Evolutionary conservation across 2,888 invertebrate species (phyloP).

Genomic region (Drosophila basisetae): DNA sequence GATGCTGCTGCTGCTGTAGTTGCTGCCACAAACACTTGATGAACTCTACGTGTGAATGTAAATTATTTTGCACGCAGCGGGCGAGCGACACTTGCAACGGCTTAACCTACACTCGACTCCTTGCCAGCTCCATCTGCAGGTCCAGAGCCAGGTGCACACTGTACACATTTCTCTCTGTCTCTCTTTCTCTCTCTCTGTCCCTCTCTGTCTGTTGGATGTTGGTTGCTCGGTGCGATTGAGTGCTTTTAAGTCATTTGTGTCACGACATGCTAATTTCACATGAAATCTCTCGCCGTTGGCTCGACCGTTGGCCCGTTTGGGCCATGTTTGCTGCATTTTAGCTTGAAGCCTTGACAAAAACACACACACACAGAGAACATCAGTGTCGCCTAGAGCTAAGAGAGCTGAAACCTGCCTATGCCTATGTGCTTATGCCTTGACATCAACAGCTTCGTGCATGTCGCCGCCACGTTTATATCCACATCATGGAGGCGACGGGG

Average conservation of each 20-base stretch:
- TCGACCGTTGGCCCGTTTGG: conserved; percentile 62
- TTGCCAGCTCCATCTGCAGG: conserved; percentile 11
- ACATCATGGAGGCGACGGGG: conserved; percentile 51
- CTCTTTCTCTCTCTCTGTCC: conserved; percentile 14
- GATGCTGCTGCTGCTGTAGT: conserved; percentile 1
- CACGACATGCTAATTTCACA: conserved; percentile 83
- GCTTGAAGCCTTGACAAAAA: conserved; percentile 72
- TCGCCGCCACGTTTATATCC: conserved; percentile 74
- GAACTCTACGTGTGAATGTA: conserved; percentile 82
- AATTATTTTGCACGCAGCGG: conserved; percentile 81
- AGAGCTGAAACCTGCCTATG: conserved; percentile 53
- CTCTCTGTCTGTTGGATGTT: conserved; percentile 16
- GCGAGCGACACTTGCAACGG: conserved; percentile 77
- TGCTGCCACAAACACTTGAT: conserved; percentile 79
- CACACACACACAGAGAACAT: conserved; percentile 23
- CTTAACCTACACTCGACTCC: conserved; percentile 58
- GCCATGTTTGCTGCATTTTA: conserved; percentile 75
- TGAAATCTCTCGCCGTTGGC: conserved; percentile 82
- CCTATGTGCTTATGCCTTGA: conserved; percentile 62
- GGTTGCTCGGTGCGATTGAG: conserved; percentile 77
- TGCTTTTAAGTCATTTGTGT: conserved; percentile 83
- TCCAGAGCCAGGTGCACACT: conserved; percentile 27
- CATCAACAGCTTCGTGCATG: conserved; percentile 80
- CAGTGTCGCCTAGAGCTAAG: conserved; percentile 34
- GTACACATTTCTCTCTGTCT: conserved; percentile 3